Base-by-base conservation (phyloP, 2,888 invertebrate genomes). In the Mamestra brassicae region DNA sequence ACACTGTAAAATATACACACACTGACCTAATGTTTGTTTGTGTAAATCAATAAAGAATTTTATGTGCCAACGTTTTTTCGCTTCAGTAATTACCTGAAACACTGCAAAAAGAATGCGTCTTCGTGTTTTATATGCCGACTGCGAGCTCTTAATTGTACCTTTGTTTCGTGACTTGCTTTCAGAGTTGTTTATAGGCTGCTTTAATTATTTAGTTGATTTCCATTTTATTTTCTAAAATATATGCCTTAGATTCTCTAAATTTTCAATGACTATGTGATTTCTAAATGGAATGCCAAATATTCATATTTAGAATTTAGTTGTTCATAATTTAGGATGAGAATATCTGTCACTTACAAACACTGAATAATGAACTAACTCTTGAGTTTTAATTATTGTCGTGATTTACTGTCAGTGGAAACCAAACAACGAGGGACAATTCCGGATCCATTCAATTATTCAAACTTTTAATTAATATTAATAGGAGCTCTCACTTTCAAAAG, bases 401-500 rank as follows among this genome's bases (percentile, higher is more conserved):
- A 93, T 93, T 94, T 92, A 92, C 90, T 93, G 92, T 91, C 92
- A 91, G 93, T 89, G 93, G 72, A 92, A 92, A 90, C 92, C 92
- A 92, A 92, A 94, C 94, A 94, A 94, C 94, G 93, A 88, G 86
- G 93, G 93, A 96, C 94, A 95, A 95, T 95, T 93, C 94, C 90
- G 90, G 94, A 95, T 94, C 93, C 93, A 94, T 96, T 95, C 95
- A 96, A 95, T 96, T 95, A 96, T 96, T 95, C 94, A 95, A 96
- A 96, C 94, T 96, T 96, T 96, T 96, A 96, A 96, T 96, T 96
- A 96, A 96, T 96, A 96, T 96, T 96, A 96, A 96, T 96, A 96
- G 95, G 92, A 93, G 93, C 94, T 94, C 94, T 94, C 94, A 94
- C 92, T 95, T 94, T 93, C 93, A 93, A 95, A 96, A 94, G 95